Conservation (phyloP, 2,797 vertebrate genomes). For the Dipus sagitta region DNA sequence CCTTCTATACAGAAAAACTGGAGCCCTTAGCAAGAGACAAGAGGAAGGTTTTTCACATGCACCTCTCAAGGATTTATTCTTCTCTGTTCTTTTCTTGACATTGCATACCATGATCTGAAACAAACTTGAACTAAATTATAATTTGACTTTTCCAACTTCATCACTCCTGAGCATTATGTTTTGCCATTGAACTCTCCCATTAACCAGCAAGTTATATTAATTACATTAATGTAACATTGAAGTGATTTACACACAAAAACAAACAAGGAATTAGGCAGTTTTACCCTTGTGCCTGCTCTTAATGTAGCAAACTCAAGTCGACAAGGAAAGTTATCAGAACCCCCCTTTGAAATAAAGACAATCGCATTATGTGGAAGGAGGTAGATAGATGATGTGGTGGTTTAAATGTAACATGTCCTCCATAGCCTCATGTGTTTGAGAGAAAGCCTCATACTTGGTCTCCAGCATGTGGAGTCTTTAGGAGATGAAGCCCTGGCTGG, state of each 20-base stretch:
- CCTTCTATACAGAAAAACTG: neutral
- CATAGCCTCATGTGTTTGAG: no score
- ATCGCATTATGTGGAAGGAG: neutral
- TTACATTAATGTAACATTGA: neutral
- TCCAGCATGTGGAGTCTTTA: no score
- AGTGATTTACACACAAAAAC: neutral
- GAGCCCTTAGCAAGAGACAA: neutral
- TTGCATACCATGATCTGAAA: neutral
- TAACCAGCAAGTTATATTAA: neutral
- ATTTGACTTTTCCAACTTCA: neutral
- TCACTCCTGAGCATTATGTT: neutral
- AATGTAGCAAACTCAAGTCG: neutral
- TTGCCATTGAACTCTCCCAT: constrained; percentile 10
- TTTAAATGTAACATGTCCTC: no score
- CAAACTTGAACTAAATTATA: neutral
- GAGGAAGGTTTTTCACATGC: neutral
- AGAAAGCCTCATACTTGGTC: no score
- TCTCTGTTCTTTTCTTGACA: neutral
- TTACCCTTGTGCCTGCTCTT: neutral
- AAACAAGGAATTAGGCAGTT: neutral
- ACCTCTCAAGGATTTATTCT: neutral
- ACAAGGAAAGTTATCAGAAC: neutral
- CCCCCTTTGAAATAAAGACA: neutral
- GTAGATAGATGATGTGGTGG: no score
- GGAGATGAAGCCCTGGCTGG: no score